These are phyloP conservation scores for Pterophyllum scalare DNA, from an alignment of 2,113 vertebrate genomes.

Conservation along the genomic window DNA sequence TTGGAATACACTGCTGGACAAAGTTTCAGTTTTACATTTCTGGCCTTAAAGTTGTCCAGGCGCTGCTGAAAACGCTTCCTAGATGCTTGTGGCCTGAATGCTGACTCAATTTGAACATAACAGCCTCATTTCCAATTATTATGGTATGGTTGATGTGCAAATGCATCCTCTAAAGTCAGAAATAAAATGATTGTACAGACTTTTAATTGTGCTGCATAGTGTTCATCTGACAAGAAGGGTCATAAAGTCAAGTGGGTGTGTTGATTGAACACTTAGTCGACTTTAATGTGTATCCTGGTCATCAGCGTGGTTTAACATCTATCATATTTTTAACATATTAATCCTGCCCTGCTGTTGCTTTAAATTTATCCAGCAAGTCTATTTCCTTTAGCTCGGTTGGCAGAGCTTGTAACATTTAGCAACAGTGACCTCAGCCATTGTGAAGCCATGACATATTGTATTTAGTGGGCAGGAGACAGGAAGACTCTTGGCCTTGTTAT, in stretches of 20 bases:
- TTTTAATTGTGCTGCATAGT: background rate
- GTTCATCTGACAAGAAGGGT: background rate
- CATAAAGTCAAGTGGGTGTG: background rate
- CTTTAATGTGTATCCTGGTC: background rate
- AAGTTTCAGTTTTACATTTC: background rate
- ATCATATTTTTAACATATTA: constrained; percentile 5
- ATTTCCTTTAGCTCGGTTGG: constrained; percentile 10
- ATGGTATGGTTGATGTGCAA: background rate
- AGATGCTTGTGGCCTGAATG: background rate
- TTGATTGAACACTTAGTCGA: background rate
- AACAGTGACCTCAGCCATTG: constrained; percentile 38
- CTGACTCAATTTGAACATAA: background rate
- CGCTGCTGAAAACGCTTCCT: background rate
- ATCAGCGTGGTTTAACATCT: background rate
- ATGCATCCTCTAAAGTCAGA: constrained; percentile 12
- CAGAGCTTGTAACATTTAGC: constrained; percentile 23
- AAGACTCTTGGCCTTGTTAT: constrained; percentile 53
- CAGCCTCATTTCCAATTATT: constrained; percentile 15
- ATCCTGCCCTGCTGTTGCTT: background rate
- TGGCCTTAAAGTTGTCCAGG: background rate
- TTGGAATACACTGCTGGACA: background rate
- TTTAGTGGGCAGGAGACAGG: constrained; percentile 40
- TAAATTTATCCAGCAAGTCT: constrained; percentile 2
- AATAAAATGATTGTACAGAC: background rate
- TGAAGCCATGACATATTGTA: constrained; percentile 44